Conservation (phyloP, 1,140 invertebrate species). For the Drosophila prosaltans region DNA sequence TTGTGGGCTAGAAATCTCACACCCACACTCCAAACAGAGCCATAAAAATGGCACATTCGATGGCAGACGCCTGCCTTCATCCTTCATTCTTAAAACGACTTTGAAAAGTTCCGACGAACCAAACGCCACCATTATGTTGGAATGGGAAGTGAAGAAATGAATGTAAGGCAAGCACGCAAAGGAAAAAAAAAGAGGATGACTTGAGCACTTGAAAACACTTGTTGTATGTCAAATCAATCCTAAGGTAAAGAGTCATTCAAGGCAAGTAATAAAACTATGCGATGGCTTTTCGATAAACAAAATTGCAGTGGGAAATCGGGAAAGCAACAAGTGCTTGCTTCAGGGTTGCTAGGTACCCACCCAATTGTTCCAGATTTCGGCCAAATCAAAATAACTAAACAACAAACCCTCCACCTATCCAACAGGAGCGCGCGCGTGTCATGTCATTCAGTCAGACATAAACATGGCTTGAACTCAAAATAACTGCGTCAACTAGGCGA, state of each 20-base stretch:
- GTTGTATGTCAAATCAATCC: conserved; percentile 63
- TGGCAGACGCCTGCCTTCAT: conserved; percentile 38
- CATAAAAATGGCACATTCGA: conserved; percentile 62
- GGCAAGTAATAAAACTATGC: conserved; percentile 26
- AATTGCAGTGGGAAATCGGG: background rate
- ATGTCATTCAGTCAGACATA: conserved; percentile 39
- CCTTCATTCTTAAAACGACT: conserved; percentile 44
- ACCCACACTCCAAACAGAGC: conserved; percentile 38
- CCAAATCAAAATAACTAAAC: background rate
- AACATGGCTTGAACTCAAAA: conserved; percentile 66
- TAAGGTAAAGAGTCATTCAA: conserved; percentile 47
- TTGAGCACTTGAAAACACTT: conserved; percentile 72
- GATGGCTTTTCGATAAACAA: conserved; percentile 62
- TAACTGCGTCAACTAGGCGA: conserved; percentile 77
- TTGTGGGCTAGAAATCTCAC: conserved; percentile 55
- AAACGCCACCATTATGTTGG: conserved; percentile 35
- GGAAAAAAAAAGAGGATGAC: conserved; percentile 20
- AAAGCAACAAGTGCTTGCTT: conserved; percentile 37
- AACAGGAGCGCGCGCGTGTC: conserved; percentile 27
- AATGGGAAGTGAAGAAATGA: conserved; percentile 28
- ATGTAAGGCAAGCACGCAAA: conserved; percentile 70
- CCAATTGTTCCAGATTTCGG: background rate
- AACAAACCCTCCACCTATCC: conserved; percentile 4
- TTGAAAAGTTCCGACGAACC: conserved; percentile 59
- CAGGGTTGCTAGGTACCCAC: conserved; percentile 44